Conservation (phyloP, 2,797 vertebrate genomes). For the Chelidonichthys spinosus region DNA sequence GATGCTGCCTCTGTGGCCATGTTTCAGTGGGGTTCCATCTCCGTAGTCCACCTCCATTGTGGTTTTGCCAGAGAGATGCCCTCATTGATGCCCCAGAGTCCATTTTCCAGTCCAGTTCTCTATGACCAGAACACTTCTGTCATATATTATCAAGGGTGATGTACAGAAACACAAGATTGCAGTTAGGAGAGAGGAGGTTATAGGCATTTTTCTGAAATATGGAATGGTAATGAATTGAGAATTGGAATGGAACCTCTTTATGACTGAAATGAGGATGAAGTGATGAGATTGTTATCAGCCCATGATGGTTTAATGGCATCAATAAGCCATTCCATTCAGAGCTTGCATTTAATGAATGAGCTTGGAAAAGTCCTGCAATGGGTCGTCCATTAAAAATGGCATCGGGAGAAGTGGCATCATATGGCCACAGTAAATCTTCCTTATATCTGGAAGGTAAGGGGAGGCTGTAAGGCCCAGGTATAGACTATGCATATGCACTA, state of each 20-base stretch:
- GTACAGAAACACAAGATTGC: slow-evolving; percentile 6
- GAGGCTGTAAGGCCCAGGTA: neutral
- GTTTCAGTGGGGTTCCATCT: no score
- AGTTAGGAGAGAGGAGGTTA: slow-evolving; percentile 1
- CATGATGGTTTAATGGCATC: slow-evolving; percentile 76
- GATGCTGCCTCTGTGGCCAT: no score
- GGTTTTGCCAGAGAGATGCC: no score
- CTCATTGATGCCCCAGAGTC: no score
- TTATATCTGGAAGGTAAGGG: slow-evolving; percentile 26
- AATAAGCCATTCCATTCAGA: slow-evolving; percentile 61
- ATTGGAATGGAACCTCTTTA: slow-evolving; percentile 66
- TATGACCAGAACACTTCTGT: neutral
- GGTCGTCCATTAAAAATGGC: slow-evolving; percentile 77
- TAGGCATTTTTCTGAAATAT: slow-evolving; percentile 32
- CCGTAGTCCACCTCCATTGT: no score
- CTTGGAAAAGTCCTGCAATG: slow-evolving; percentile 58
- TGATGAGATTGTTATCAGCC: slow-evolving; percentile 75
- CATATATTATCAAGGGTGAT: slow-evolving; percentile 13
- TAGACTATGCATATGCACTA: neutral
- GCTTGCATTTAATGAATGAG: slow-evolving; percentile 70
- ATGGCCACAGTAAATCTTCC: slow-evolving; percentile 73
- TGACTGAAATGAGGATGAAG: slow-evolving; percentile 67
- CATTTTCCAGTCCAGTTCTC: no score
- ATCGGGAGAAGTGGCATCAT: slow-evolving; percentile 58
- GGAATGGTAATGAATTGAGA: slow-evolving; percentile 61